Conservation (phyloP, 2,888 invertebrate species). For the Frankliniella fusca region DNA sequence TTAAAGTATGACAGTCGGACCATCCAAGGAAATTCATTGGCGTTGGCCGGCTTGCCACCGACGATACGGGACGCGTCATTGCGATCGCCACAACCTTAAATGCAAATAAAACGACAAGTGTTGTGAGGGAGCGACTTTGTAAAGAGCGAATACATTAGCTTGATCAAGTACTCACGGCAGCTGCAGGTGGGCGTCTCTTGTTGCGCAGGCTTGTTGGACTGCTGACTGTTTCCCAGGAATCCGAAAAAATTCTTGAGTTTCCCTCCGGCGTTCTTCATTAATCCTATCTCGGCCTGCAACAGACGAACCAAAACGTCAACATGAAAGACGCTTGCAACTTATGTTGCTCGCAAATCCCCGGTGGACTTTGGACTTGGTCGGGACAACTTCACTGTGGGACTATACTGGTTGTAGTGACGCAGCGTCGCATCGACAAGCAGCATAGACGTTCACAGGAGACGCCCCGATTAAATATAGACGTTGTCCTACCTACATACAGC, state of each 20-base stretch:
- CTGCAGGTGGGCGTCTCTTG: slow-evolving; percentile 1
- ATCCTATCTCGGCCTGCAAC: slow-evolving; percentile 12
- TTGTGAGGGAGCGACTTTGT: background rate
- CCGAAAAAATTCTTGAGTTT: slow-evolving; percentile 10
- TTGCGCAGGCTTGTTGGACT: background rate
- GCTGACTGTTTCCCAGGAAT: background rate
- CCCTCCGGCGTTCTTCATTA: background rate
- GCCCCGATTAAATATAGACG: too few relatives aligned
- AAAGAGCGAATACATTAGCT: background rate
- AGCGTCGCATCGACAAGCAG: too few relatives aligned
- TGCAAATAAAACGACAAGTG: background rate
- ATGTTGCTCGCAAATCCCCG: too few relatives aligned
- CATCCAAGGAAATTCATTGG: slow-evolving; percentile 87
- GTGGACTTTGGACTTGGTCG: too few relatives aligned
- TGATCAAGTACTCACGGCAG: background rate
- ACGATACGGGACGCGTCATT: slow-evolving; percentile 79
- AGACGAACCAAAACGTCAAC: background rate
- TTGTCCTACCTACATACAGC: too few relatives aligned
- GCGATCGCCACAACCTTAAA: slow-evolving; percentile 73
- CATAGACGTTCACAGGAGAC: too few relatives aligned
- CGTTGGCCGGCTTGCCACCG: slow-evolving; percentile 69
- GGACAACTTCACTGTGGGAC: too few relatives aligned
- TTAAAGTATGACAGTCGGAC: slow-evolving; percentile 80
- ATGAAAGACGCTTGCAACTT: too few relatives aligned
- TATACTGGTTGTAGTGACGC: too few relatives aligned